Evolutionary conservation across 53 echinoderm and acorn worm species (phyloP), one percentile per base, ranked within the genome.

Genomic region (Paracentrotus lividus): DNA sequence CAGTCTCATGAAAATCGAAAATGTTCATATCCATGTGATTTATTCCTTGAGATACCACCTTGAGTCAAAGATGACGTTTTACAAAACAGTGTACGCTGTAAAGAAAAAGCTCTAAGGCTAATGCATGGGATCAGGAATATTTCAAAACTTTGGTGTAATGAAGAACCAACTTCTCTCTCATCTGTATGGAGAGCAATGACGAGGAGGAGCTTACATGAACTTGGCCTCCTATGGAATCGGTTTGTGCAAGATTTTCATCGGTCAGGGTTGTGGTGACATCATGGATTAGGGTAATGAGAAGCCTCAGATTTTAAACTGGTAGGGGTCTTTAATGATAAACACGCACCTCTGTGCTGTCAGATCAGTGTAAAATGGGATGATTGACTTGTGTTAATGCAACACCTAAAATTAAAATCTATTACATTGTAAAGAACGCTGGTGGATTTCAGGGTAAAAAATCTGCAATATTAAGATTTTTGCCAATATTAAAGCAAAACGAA

Each of bases 191-290:
- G 81, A 81, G 81, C 32, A 27, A 81, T 47, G 47, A 81, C 10
- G 81, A 49, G 0, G 45, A 47, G 81, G 47, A 47, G 47, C 45
- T 81, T 81, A 45, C 81, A 10, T 49, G 81, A 81, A 81, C 81
- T 81, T 81, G 81, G 13, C 81, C 81, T 81, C 14, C 10, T 47
- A 47, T 81, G 81, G 81, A 81, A 45, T 81, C 13, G 81, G 81
- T 81, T 81, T 81, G 47, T 81, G 47, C 24, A 81, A 81, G 81
- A 81, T 81, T 49, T 0, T 2, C 44, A 81, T 81, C 81, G 47
- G n/a, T 47, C 81, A 20, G 7, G n/a, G 81, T 26, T 13, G 81
- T 47, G 81, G 27, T 47, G 81, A 49, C 81, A 27, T 81, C 10
- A 15, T 20, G 44, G 81, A 81, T 81, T 26, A 81, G 12, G 6